Conservation (phyloP, 2,113 vertebrate species). For the Pelmatolapia mariae region DNA sequence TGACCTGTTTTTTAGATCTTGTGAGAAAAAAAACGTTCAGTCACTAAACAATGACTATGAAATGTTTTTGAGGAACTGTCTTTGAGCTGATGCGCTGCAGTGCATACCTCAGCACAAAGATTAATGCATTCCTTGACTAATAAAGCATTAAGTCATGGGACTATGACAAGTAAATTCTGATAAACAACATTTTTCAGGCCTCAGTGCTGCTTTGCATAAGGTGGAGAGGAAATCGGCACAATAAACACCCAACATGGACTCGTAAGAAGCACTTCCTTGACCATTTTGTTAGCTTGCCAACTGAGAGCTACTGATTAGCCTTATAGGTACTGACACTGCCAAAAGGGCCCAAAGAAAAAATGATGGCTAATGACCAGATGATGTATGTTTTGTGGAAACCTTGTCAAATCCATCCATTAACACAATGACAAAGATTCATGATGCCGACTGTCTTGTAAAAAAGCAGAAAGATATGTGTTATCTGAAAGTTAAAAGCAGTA, state of each 20-base stretch:
- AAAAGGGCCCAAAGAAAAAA: neutral
- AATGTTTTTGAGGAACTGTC: neutral
- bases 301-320: neutral
- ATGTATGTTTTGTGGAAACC: neutral
- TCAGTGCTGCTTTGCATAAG: neutral
- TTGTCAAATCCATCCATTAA: neutral
- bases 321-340: neutral
- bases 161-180: neutral
- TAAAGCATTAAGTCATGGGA: constrained; percentile 15
- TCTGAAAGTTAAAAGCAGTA: neutral
- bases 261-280: neutral
- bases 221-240: neutral
- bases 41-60: neutral
- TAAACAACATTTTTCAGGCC: neutral
- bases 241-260: neutral
- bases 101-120: neutral
- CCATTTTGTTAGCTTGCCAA: neutral
- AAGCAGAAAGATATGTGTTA: neutral
- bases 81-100: neutral
- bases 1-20: neutral
- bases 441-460: neutral
- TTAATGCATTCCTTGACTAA: neutral
- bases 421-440: neutral
- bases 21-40: neutral
- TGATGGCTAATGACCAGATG: neutral